These are phyloP conservation scores for Andricus grossulariae DNA, from an alignment of 1,140 invertebrate species.

Conservation along the genomic window DNA sequence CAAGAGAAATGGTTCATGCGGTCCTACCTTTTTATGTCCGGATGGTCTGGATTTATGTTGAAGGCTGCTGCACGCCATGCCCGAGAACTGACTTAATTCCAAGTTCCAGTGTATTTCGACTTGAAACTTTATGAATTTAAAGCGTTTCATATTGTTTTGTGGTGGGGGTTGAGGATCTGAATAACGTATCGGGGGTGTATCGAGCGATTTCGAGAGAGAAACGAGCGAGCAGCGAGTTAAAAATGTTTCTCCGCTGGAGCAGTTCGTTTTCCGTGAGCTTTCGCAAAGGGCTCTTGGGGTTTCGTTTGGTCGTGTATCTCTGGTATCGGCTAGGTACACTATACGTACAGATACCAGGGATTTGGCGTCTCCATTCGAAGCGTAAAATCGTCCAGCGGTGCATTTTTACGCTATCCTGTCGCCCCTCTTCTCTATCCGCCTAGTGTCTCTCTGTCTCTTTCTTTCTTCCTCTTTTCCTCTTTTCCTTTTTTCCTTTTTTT, in stretches of 20 bases:
- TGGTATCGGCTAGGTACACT: conserved; percentile 34
- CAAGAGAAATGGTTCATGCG: no score
- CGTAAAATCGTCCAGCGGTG: conserved; percentile 62
- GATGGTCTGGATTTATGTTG: no score
- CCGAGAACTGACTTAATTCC: no score
- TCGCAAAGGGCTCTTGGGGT: background rate
- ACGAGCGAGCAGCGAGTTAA: conserved; percentile 51
- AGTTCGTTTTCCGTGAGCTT: conserved; percentile 45
- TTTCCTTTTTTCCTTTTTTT: conserved; percentile 32
- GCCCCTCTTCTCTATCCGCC: conserved; percentile 7
- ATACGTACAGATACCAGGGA: conserved; percentile 38
- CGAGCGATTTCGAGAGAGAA: conserved; percentile 62
- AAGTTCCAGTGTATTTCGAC: no score
- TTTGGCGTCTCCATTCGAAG: conserved; percentile 49
- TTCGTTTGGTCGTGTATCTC: conserved; percentile 7
- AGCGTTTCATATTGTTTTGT: no score
- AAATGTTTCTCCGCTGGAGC: conserved; percentile 58
- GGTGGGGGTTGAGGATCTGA: conserved; percentile 34
- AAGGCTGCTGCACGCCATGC: no score
- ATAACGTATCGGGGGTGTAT: conserved; percentile 58
- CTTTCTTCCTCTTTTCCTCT: conserved; percentile 31
- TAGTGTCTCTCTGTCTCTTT: conserved; percentile 22
- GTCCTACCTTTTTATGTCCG: no score
- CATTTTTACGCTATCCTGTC: conserved; percentile 45
- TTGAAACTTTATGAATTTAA: no score